phyloP scores from a whole-genome alignment of 2,113 vertebrate species.

The Brachionichthys hirsutus region DNA sequence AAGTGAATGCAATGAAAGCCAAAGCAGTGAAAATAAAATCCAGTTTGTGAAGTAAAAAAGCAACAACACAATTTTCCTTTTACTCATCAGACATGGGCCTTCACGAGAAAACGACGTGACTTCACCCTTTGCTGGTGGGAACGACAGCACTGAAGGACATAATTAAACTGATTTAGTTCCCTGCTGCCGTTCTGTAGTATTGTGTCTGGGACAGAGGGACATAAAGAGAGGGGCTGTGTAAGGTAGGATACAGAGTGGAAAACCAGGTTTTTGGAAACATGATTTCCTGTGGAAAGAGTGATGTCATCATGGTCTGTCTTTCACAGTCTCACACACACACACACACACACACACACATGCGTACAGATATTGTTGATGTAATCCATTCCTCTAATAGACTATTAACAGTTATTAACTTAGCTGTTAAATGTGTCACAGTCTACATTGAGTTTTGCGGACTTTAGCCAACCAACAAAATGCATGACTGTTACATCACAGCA shows the following conservation, averaged over 20 bases:
- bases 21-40: slow-evolving; percentile 18
- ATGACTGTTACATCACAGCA: too few relatives aligned
- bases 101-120: slow-evolving; percentile 18
- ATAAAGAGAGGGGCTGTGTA: slow-evolving; percentile 9
- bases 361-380: slow-evolving; percentile 40
- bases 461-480: too few relatives aligned
- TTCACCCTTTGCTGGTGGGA: slow-evolving; percentile 28
- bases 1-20: not conserved
- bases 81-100: not conserved
- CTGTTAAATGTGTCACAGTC: slow-evolving; percentile 23
- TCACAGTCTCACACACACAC: slow-evolving; percentile 17
- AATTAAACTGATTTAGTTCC: slow-evolving; percentile 45
- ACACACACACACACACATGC: slow-evolving; percentile 7
- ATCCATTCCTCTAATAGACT: slow-evolving; percentile 38
- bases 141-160: slow-evolving; percentile 15
- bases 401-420: slow-evolving; percentile 55
- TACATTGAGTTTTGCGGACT: slow-evolving; percentile 13
- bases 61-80: slow-evolving; percentile 14
- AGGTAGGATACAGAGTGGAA: slow-evolving; percentile 59
- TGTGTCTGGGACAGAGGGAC: slow-evolving; percentile 19
- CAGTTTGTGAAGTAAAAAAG: slow-evolving; percentile 8
- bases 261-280: slow-evolving; percentile 67
- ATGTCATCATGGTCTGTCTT: slow-evolving; percentile 61
- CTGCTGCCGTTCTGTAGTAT: slow-evolving; percentile 25
- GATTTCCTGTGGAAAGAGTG: slow-evolving; percentile 75